Evolutionary conservation across 2,888 invertebrate species (phyloP), one percentile per base, ranked within the genome.

Genomic region (Tricholauxania praeusta): DNA sequence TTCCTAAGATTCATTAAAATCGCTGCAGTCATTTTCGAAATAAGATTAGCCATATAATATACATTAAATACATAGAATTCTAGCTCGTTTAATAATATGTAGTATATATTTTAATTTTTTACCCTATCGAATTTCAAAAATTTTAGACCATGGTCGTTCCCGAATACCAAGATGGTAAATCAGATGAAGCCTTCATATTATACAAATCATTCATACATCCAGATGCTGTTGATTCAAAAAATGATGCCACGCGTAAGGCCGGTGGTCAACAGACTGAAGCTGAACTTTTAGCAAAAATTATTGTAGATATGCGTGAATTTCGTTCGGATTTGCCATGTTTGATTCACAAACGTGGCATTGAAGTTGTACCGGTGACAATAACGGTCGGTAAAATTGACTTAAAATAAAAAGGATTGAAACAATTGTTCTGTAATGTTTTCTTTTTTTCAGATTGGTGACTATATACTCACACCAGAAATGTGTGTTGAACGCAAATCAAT

Each of bases 251-350:
- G 91, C 78, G 94, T 91, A 83, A 79, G 8, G 84, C 82, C 1
- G 84, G 85, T 28, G 80, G 80, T 1, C 78, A 82, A 73, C 84
- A 92, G 92, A 0, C 89, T 93, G 72, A 92, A 93, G 89, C 94
- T 92, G 74, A 93, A 93, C 5, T 70, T 2, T n/a, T n/a, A 15
- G 90, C 90, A 3, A 89, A 89, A 80, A 88, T 95, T 39, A 92
- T 99, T 78, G 98, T 99, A 15, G 99, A 99, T 87, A 96, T 98
- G 94, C 90, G 99, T 79, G 99, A 99, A 88, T 99, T 99, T 86
- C 91, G 98, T 53, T 97, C 98, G 71, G 98, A 99, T 86, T 89
- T 99, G 66, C 99, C 99, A 0, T 93, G 97, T 3, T 89, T 99
- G 64, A 92, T 99, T 73, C 98, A 99, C 85, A 93, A 94, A 83